phyloP scores from a whole-genome alignment of 2,113 vertebrate species.

The Manacus vitellinus region DNA sequence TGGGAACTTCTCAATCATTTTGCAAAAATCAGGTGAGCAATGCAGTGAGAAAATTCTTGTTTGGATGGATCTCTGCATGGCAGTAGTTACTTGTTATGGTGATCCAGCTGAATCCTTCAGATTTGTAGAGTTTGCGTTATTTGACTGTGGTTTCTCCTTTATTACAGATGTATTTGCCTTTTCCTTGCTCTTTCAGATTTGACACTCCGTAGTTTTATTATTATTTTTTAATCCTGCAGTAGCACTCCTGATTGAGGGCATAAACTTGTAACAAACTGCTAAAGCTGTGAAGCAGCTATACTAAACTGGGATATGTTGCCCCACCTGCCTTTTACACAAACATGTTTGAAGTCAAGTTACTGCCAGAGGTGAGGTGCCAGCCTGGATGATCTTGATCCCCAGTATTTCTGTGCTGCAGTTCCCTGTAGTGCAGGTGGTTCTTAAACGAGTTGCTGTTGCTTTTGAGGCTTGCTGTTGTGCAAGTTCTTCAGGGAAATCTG shows the following conservation, averaged over 20 bases:
- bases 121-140: neutral
- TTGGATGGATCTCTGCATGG: neutral
- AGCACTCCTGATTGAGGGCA: neutral
- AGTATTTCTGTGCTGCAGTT: neutral
- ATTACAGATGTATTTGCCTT: neutral
- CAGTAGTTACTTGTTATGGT: neutral
- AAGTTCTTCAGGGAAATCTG: neutral
- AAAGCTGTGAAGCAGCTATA: neutral
- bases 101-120: neutral
- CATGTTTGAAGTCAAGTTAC: neutral
- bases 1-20: slow-evolving; percentile 92
- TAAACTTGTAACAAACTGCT: neutral
- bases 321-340: neutral
- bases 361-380: neutral
- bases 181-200: neutral
- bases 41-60: neutral
- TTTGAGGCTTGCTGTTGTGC: neutral
- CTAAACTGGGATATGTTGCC: neutral
- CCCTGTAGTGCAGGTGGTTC: neutral
- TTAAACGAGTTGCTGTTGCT: neutral
- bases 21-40: slow-evolving; percentile 83
- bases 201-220: neutral
- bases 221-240: neutral
- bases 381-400: neutral
- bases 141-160: neutral